Conservation (phyloP, 2,888 invertebrate species). For the Linnaemya vulpina region DNA sequence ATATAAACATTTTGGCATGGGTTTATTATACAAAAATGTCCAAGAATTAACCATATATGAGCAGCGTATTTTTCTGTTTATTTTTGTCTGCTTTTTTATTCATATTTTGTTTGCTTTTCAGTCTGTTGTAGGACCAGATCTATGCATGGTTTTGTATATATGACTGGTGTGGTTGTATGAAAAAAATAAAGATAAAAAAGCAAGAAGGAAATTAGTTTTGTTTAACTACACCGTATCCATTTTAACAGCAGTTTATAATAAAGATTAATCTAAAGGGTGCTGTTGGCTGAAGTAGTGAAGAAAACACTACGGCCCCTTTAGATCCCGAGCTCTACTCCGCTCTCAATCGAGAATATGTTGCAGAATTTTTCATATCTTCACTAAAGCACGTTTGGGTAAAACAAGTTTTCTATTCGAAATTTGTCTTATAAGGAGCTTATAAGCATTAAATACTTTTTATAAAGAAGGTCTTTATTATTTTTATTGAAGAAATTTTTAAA, state of each 20-base stretch:
- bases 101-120: conserved; percentile 38
- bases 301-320: too few species aligned
- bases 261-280: too few species aligned
- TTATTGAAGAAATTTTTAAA: too few species aligned
- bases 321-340: too few species aligned
- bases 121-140: conserved; percentile 7
- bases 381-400: too few species aligned
- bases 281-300: too few species aligned
- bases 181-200: not conserved
- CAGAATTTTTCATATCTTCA: too few species aligned
- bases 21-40: conserved; percentile 70
- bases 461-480: too few species aligned
- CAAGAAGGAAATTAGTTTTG: conserved; percentile 25
- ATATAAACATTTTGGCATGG: conserved; percentile 65
- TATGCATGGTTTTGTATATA: conserved; percentile 30
- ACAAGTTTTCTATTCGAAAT: too few species aligned
- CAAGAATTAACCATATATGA: conserved; percentile 69
- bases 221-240: conserved; percentile 43
- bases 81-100: not conserved
- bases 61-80: conserved; percentile 10
- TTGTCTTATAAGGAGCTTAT: too few species aligned
- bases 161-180: conserved; percentile 2
- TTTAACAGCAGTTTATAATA: not conserved
- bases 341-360: too few species aligned
- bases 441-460: too few species aligned